phyloP scores from a whole-genome alignment of 2,888 invertebrate genomes.

The Dascillus cervinus region DNA sequence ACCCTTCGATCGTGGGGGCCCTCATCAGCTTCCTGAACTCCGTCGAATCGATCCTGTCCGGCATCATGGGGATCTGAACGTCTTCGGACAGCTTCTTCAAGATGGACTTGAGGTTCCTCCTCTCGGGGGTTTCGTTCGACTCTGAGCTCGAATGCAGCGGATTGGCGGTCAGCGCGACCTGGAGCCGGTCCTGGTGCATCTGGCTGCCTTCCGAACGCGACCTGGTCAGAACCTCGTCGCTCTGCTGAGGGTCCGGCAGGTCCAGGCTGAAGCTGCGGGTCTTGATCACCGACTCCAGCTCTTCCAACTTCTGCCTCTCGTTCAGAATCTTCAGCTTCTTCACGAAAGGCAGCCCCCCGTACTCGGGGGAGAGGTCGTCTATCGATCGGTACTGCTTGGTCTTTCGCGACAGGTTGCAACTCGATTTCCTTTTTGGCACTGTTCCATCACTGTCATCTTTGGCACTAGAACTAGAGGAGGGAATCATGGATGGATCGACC shows the following conservation, averaged over 20 bases:
- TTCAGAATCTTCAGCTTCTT: conserved; percentile 83
- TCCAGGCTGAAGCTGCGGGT: conserved; percentile 76
- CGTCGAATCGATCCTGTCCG: conserved; percentile 40
- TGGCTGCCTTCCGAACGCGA: conserved; percentile 77
- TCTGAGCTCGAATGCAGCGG: conserved; percentile 51
- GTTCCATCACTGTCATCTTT: conserved; percentile 6
- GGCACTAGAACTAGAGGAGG: conserved; percentile 9
- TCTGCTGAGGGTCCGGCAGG: conserved; percentile 51
- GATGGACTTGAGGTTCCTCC: conserved; percentile 76
- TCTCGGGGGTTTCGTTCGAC: conserved; percentile 75
- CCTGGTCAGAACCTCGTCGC: conserved; percentile 46
- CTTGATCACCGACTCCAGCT: conserved; percentile 68
- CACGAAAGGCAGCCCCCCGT: conserved; percentile 77
- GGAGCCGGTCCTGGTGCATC: conserved; percentile 47
- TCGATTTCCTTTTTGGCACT: conserved; percentile 25
- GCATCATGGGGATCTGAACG: conserved; percentile 28
- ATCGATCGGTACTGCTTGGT: conserved; percentile 73
- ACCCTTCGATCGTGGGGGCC: conserved; percentile 82
- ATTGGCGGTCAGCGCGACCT: conserved; percentile 22
- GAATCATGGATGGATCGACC: conserved; percentile 30
- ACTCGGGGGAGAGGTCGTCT: conserved; percentile 80
- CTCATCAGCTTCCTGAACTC: conserved; percentile 65
- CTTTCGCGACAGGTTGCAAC: conserved; percentile 32
- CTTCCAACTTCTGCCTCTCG: conserved; percentile 78
- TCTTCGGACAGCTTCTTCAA: conserved; percentile 75